A percentile compares a stretch with the other conserved stretches of the same genome.
phyloP scores from a whole-genome alignment of 2,113 vertebrate species.

The Uropsilus gracilis region DNA sequence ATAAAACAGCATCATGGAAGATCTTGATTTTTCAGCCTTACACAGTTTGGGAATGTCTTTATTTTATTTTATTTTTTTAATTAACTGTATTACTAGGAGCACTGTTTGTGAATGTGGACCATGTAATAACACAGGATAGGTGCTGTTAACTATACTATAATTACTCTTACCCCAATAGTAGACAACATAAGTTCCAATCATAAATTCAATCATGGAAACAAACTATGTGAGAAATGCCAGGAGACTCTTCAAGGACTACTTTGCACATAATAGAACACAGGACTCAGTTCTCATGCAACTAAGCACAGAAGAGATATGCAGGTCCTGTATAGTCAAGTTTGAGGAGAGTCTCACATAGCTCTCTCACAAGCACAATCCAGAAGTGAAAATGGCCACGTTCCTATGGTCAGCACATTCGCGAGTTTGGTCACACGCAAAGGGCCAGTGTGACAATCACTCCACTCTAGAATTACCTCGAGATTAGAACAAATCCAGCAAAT shows the following conservation, averaged over 20 bases:
- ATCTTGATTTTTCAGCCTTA: conserved; percentile 32
- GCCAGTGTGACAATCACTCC: not conserved
- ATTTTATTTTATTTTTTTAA: conserved; percentile 35
- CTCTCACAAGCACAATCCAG: not conserved
- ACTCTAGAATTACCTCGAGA: not conserved
- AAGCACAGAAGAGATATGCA: not conserved
- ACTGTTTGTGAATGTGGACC: not conserved
- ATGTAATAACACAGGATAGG: not conserved
- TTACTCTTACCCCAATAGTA: not conserved
- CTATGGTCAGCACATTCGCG: not conserved
- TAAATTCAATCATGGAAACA: not conserved
- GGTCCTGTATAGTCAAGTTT: not conserved
- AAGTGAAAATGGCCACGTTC: not conserved
- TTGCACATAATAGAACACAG: not conserved
- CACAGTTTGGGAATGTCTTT: not conserved
- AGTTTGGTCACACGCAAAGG: not conserved
- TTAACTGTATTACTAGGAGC: not conserved
- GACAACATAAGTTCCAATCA: conserved; percentile 18
- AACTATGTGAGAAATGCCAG: not conserved
- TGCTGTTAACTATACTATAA: not conserved
- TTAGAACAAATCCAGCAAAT: not conserved
- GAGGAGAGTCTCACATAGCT: not conserved
- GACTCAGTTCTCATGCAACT: not conserved
- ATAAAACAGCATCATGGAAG: not conserved
- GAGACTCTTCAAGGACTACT: conserved; percentile 19